phyloP scores from a whole-genome alignment of 2,113 vertebrate species.

The Uropsilus gracilis region DNA sequence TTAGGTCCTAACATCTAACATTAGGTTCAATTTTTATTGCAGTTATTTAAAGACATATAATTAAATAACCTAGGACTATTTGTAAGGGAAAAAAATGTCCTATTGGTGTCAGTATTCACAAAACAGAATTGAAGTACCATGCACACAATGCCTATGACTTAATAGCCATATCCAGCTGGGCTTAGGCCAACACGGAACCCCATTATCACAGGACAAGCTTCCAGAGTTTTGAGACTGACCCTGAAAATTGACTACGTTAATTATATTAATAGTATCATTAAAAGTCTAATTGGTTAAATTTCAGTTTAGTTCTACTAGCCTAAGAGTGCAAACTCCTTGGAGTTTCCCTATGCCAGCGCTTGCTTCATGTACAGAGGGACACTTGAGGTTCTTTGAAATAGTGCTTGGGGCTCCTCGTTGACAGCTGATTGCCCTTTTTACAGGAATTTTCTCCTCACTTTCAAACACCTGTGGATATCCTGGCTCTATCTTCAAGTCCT shows the following conservation, averaged over 20 bases:
- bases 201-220: not conserved
- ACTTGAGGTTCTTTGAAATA: not conserved
- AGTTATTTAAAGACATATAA: slow-evolving; percentile 15
- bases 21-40: slow-evolving; percentile 31
- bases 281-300: not conserved
- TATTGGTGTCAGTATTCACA: not conserved
- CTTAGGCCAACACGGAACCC: not conserved
- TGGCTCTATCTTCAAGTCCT: not conserved
- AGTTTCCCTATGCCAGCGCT: not conserved
- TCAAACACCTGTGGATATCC: not conserved
- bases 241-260: not conserved
- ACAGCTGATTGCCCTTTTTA: not conserved
- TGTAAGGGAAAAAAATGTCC: not conserved
- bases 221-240: not conserved
- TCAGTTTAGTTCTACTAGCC: not conserved
- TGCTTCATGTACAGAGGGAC: not conserved
- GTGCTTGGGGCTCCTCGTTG: too few relatives aligned
- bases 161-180: not conserved
- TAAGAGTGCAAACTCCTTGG: not conserved
- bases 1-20: not conserved
- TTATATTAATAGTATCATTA: not conserved
- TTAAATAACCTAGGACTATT: slow-evolving; percentile 38
- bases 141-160: not conserved
- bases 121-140: not conserved
- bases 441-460: not conserved